A percentile compares a stretch with the other conserved stretches of the same genome.
phyloP scores from a whole-genome alignment of 2,113 vertebrate genomes.

The Eira barbara region DNA sequence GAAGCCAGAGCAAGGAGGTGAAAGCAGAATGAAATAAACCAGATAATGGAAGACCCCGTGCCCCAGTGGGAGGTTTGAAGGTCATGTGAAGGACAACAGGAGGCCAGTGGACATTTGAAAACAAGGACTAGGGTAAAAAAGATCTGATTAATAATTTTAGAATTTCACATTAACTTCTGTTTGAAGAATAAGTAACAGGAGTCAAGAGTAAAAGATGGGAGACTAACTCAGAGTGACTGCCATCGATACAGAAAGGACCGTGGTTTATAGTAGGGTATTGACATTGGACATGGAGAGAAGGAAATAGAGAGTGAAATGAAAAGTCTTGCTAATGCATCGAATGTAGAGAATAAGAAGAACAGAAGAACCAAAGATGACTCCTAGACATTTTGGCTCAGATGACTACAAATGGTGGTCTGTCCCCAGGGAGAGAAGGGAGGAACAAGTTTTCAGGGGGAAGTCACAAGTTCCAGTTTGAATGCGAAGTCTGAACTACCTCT shows the following conservation, averaged over 20 bases:
- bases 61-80: rapidly evolving
- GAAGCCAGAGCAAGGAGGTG: not conserved
- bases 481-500: not conserved
- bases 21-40: not conserved
- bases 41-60: not conserved
- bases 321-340: not conserved
- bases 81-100: not conserved
- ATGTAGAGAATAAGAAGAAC: not conserved
- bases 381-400: not conserved
- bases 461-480: not conserved
- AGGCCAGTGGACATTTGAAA: not conserved
- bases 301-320: not conserved
- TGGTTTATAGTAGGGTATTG: not conserved
- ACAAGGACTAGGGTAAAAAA: not conserved
- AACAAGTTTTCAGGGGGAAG: not conserved
- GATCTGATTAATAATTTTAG: not conserved
- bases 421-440: not conserved
- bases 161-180: not conserved
- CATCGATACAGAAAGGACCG: not conserved
- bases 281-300: not conserved
- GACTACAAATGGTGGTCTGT: not conserved
- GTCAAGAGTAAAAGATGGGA: not conserved
- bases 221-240: not conserved
- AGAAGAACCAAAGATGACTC: not conserved
- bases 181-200: not conserved